phyloP scores from a whole-genome alignment of 2,113 vertebrate genomes.

The Isurus oxyrinchus region DNA sequence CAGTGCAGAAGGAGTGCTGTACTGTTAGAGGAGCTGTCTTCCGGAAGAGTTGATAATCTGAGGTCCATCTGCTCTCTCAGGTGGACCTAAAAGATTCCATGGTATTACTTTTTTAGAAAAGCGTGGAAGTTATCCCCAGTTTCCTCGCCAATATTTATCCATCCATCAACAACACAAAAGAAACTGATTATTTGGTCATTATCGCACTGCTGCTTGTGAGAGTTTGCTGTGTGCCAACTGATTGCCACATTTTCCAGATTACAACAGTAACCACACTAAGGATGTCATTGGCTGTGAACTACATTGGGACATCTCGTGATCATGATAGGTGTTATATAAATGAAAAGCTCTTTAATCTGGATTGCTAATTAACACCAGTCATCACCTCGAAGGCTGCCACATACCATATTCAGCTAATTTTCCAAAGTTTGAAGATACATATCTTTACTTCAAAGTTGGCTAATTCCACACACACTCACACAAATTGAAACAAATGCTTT shows the following conservation, averaged over 20 bases:
- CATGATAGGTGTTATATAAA: background rate
- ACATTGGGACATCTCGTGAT: background rate
- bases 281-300: background rate
- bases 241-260: background rate
- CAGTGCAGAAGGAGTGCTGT: background rate
- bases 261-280: background rate
- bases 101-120: too few relatives aligned
- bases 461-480: background rate
- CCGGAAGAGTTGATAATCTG: too few relatives aligned
- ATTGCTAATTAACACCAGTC: background rate
- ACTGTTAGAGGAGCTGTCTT: background rate
- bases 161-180: background rate
- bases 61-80: too few relatives aligned
- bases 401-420: background rate
- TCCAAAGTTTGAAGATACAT: background rate
- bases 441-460: background rate
- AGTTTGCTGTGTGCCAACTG: background rate
- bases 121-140: background rate
- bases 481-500: background rate
- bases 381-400: background rate
- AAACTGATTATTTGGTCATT: background rate
- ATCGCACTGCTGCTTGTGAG: background rate
- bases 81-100: too few relatives aligned
- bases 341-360: background rate
- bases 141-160: background rate